A percentile compares a stretch with the other conserved stretches of the same genome.
phyloP scores from a whole-genome alignment of 1,140 invertebrate species.

The Drosophila sulfurigaster region DNA sequence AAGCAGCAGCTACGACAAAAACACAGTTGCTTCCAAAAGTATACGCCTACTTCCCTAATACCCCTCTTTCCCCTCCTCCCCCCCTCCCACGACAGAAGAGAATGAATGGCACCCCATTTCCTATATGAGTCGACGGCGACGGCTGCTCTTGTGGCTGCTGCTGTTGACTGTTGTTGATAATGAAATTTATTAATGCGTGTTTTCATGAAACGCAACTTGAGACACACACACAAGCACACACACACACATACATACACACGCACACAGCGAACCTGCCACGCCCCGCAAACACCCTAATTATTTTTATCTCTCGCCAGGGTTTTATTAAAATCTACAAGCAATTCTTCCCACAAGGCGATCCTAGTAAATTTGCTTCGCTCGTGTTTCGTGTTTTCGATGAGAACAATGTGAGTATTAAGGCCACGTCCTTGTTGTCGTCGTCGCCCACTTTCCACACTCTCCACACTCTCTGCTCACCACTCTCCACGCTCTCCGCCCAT shows the following conservation, averaged over 20 bases:
- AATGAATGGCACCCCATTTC: conserved; percentile 52
- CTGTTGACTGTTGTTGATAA: conserved; percentile 66
- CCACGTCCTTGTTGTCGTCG: conserved; percentile 20
- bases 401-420: conserved; percentile 94
- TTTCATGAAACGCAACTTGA: conserved; percentile 52
- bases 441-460: background rate
- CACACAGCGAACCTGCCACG: background rate
- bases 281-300: conserved; percentile 22
- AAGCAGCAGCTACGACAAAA: conserved; percentile 28
- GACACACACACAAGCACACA: conserved; percentile 32
- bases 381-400: conserved; percentile 99
- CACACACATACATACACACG: background rate
- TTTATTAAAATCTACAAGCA: conserved; percentile 99
- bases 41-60: background rate
- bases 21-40: conserved; percentile 28
- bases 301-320: conserved; percentile 88
- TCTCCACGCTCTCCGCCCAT: conserved; percentile 1
- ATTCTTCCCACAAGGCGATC: conserved; percentile 99
- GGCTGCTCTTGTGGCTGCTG: conserved; percentile 42
- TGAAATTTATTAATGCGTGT: conserved; percentile 76
- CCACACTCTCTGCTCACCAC: background rate
- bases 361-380: conserved; percentile 97
- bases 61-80: too few species aligned
- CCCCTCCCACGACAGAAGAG: background rate
- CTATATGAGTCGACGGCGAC: conserved; percentile 53